These are phyloP conservation scores for Penaeus chinensis DNA, from an alignment of 1,140 invertebrate species.

Conservation along the genomic window DNA sequence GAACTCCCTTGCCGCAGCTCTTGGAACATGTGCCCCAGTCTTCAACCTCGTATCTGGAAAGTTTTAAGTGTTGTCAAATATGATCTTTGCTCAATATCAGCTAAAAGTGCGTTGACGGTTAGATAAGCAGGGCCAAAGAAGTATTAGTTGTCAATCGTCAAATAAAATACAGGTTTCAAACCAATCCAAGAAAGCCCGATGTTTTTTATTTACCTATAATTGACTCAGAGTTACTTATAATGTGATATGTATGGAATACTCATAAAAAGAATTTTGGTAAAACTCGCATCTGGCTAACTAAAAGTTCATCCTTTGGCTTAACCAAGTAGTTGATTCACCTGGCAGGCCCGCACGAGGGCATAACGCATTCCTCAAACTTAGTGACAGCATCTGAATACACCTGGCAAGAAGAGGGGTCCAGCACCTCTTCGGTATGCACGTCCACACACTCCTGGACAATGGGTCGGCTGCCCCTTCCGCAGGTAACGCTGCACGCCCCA, in stretches of 20 bases:
- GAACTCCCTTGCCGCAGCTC: constrained; percentile 83
- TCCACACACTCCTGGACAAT: constrained; percentile 47
- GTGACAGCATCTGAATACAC: constrained; percentile 10
- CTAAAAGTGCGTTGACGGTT: no score
- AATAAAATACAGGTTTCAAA: no score
- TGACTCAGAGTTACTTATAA: no score
- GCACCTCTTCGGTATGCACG: constrained; percentile 24
- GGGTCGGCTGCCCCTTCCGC: constrained; percentile 16
- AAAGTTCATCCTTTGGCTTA: background rate
- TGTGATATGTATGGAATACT: no score
- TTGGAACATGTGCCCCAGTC: constrained; percentile 75
- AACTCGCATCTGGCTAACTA: no score
- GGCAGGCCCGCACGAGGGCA: constrained; percentile 17
- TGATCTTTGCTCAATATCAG: background rate
- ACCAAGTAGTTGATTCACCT: constrained; percentile 9
- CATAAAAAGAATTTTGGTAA: no score
- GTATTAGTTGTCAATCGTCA: no score
- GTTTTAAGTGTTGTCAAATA: background rate
- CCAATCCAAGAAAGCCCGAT: no score
- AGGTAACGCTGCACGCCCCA: constrained; percentile 45
- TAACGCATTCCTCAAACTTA: constrained; percentile 13
- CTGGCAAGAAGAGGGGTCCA: constrained; percentile 34
- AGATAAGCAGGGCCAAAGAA: no score
- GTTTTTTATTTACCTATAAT: no score
- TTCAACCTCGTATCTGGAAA: constrained; percentile 18